Evolutionary conservation across 1,140 invertebrate species (phyloP), one percentile per base, ranked within the genome.

Genomic region (Eumaeus atala): DNA sequence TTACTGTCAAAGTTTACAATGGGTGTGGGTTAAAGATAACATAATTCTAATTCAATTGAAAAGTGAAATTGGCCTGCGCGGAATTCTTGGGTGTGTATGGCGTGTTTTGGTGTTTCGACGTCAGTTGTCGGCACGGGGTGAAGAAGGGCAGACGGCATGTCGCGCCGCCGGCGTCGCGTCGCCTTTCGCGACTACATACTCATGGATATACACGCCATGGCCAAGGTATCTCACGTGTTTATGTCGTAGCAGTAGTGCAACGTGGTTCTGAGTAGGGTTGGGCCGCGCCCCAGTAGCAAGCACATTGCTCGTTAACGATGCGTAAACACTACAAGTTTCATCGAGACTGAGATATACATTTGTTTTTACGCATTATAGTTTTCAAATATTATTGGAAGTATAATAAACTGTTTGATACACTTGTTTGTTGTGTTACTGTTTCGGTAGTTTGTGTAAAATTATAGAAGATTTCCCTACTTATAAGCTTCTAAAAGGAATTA

Each of bases 171-270:
- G 50, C 77, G 80, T 34, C 84, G 79, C 67, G 82, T 87, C 66
- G 79, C 72, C 38, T 87, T 84, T 44, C 72, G 81, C 75, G 84
- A 87, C 69, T 87, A 87, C 62, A 65, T 84, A 57, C 84, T 76
- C 21, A 78, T 87, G 78, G 84, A 87, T 62, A 67, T 84, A 51
- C 74, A 75, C 40, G 78, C 81, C 50, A 87, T 87, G 84, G 81
- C 84, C 47, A 84, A 82, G 84, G 83, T 86, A 82, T 33, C 48
- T 36, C 16, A 14, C 33, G 48, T 35, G 17, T 14, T 14, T 17
- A 16, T 35, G 21, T 28, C 33, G 8, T 12, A 50, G 21, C 36
- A 21, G 14, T 48, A 21, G 17, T 48, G 17, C 28, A 48, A 17
- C 16, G 18, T 48, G 11, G 21, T 28, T 6, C 21, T 28, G 2